These are phyloP conservation scores for Phataginus tetradactyla DNA, from an alignment of 2,797 vertebrate species.

Conservation along the genomic window DNA sequence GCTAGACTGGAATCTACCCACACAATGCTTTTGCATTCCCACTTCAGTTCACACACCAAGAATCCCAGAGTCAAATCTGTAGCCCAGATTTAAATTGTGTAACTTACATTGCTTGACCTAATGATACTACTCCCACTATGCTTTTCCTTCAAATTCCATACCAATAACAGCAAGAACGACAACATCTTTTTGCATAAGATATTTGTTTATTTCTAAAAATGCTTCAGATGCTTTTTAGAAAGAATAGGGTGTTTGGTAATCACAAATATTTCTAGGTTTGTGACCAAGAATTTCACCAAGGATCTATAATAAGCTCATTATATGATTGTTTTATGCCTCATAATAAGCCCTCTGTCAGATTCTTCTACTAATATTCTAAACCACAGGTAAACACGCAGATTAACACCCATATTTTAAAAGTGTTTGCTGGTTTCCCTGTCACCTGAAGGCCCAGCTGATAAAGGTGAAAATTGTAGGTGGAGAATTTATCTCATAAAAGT, in stretches of 20 bases:
- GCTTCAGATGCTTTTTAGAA: background rate
- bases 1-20: background rate
- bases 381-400: slow-evolving; percentile 26
- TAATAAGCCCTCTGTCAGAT: background rate
- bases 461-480: slow-evolving; percentile 35
- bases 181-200: background rate
- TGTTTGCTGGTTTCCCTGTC: slow-evolving; percentile 40
- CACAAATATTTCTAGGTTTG: slow-evolving; percentile 44
- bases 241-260: slow-evolving; percentile 35
- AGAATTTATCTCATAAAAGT: slow-evolving; percentile 24
- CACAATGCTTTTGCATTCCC: background rate
- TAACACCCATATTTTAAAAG: slow-evolving; percentile 54
- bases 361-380: slow-evolving; percentile 11
- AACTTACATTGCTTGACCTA: background rate
- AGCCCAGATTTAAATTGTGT: background rate
- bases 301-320: slow-evolving; percentile 28
- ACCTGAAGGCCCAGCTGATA: slow-evolving; percentile 24
- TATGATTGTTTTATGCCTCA: background rate
- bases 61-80: background rate
- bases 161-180: background rate
- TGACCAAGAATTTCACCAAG: slow-evolving; percentile 39
- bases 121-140: background rate
- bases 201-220: slow-evolving; percentile 41
- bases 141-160: background rate
- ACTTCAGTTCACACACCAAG: background rate